Evolutionary conservation across 2,888 invertebrate genomes (phyloP).

Genomic region (Sinotaia quadrata): DNA sequence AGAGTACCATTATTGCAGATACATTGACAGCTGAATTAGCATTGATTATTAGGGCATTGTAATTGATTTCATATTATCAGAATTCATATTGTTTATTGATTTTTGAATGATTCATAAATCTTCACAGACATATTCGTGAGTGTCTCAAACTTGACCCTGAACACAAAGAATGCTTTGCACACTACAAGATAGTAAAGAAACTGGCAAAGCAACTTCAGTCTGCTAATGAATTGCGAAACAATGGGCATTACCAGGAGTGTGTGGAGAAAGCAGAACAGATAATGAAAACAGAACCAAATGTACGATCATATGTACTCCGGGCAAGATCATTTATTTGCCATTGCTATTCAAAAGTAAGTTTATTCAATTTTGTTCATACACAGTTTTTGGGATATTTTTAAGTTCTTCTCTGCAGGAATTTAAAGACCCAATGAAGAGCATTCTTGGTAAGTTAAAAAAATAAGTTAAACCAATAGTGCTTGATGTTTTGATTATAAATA

Average conservation of each 20-base stretch:
- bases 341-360: constrained; percentile 74
- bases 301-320: constrained; percentile 73
- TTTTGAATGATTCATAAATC: neutral
- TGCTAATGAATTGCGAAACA: constrained; percentile 72
- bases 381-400: too few relatives aligned
- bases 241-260: constrained; percentile 67
- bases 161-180: constrained; percentile 94
- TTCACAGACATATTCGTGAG: constrained; percentile 88
- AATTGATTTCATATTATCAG: too few relatives aligned
- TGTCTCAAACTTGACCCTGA: constrained; percentile 98
- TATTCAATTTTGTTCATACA: too few relatives aligned
- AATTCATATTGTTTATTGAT: neutral
- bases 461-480: too few relatives aligned
- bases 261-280: constrained; percentile 77
- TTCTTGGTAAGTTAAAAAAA: too few relatives aligned
- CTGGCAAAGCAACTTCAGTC: constrained; percentile 81
- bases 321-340: constrained; percentile 86
- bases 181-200: constrained; percentile 96
- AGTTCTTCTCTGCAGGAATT: too few relatives aligned
- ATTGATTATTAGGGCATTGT: too few relatives aligned
- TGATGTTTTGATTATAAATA: too few relatives aligned
- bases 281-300: constrained; percentile 80
- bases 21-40: too few relatives aligned
- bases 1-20: too few relatives aligned
- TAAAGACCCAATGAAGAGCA: too few relatives aligned